phyloP scores from a whole-genome alignment of 1,140 invertebrate species.

The Leptopilina boulardi region DNA sequence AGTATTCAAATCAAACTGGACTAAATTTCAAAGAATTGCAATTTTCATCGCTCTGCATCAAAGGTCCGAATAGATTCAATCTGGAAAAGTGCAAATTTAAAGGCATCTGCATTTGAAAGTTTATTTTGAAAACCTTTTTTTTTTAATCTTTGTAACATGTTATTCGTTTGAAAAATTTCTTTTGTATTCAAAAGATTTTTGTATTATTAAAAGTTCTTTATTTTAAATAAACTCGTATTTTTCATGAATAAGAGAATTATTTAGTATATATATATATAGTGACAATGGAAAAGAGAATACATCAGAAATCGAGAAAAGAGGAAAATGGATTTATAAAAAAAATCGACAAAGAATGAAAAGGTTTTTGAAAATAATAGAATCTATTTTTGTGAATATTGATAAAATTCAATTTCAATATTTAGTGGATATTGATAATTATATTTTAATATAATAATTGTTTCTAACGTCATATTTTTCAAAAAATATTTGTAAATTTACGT shows the following conservation, averaged over 20 bases:
- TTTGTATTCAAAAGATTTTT: not conserved
- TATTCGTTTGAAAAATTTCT: not conserved
- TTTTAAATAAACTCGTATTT: not conserved
- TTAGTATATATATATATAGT: not conserved
- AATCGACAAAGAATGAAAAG: too few relatives aligned
- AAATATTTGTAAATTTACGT: too few relatives aligned
- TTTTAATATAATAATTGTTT: too few relatives aligned
- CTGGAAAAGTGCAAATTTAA: not conserved
- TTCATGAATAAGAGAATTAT: too few relatives aligned
- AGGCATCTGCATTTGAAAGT: not conserved
- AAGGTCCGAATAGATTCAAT: not conserved
- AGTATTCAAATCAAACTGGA: not conserved
- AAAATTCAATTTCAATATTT: too few relatives aligned
- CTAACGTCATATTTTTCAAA: too few relatives aligned
- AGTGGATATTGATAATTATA: too few relatives aligned
- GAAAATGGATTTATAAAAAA: too few relatives aligned
- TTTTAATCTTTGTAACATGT: not conserved
- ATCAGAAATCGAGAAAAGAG: too few relatives aligned
- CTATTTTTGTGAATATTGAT: too few relatives aligned
- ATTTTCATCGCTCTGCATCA: not conserved
- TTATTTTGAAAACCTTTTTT: slow-evolving; percentile 5
- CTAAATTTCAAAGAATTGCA: not conserved
- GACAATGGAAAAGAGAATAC: too few relatives aligned
- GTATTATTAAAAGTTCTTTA: not conserved
- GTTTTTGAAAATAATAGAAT: too few relatives aligned